Conservation (phyloP, 1,140 invertebrate genomes). For the fruit fly (Drosophila melanogaster) region Release_6_plus_ISO1_MT NT_033779.5:6685001-6685500, state of each 20-base stretch:
- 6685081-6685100: constrained; percentile 53
- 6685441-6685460: constrained; percentile 1
- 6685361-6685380: constrained; percentile 50
- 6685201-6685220: background rate
- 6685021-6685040: background rate
- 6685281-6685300: background rate
- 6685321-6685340: constrained; percentile 40
- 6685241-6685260: constrained; percentile 1
- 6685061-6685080: constrained; percentile 52
- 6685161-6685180: constrained; percentile 13
- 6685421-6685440: background rate
- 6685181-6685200: background rate
- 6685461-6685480: background rate
- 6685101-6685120: constrained; percentile 61
- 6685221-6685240: constrained; percentile 2
- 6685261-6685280: background rate
- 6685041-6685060: constrained; percentile 6
- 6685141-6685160: constrained; percentile 27
- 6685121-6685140: constrained; percentile 37
- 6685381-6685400: constrained; percentile 33
- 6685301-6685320: background rate
- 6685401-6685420: background rate
- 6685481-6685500: background rate
- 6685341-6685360: constrained; percentile 52
- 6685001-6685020: constrained; percentile 1